Evolutionary conservation across 2,797 vertebrate genomes (phyloP), one percentile per base, ranked within the genome.

Genomic region (Sebastes reedi): DNA sequence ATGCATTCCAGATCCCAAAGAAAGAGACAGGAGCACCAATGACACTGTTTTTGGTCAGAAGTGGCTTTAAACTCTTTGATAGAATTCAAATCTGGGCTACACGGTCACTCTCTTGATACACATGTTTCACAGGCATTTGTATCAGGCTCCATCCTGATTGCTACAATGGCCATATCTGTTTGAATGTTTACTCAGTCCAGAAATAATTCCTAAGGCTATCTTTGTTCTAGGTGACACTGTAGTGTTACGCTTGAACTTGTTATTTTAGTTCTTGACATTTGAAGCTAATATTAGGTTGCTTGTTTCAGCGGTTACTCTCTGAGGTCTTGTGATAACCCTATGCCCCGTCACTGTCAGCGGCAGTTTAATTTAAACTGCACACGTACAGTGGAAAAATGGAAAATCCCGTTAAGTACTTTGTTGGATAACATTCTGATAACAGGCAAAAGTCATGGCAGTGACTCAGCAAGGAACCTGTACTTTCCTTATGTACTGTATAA

Each of bases 191-290:
- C 80, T 67, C 20, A 24, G 42, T 77, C 27, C 58, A 77, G 32
- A 73, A 75, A 74, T 82, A 18, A 75, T 72, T 76, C 20, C 58
- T 22, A 24, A 24, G 36, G 58, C 76, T 87, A 70, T 89, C 75
- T 91, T 78, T 85, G 88, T 88, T 65, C 74, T 7, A 6, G 61
- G 14, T 83, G 79, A 85, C 81, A 80, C 66, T 62, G 67, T 6
- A 2, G 65, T 70, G 83, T 62, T 87, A 84, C 52, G 80, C 86
- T 87, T 92, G 81, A 76, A 72, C 62, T 54, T 83, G 77, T 84
- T 91, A 70, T 91, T 90, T 90, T 75, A 64, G 84, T 71, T 80
- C 65, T 62, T 88, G 89, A 85, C 88, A 87, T 90, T 78, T 86
- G 72, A 72, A 71, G 75, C 87, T 91, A 88, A 88, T 81, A 88